Evolutionary conservation across 2,797 vertebrate genomes (phyloP).

Genomic region (Eidolon dupreanum): DNA sequence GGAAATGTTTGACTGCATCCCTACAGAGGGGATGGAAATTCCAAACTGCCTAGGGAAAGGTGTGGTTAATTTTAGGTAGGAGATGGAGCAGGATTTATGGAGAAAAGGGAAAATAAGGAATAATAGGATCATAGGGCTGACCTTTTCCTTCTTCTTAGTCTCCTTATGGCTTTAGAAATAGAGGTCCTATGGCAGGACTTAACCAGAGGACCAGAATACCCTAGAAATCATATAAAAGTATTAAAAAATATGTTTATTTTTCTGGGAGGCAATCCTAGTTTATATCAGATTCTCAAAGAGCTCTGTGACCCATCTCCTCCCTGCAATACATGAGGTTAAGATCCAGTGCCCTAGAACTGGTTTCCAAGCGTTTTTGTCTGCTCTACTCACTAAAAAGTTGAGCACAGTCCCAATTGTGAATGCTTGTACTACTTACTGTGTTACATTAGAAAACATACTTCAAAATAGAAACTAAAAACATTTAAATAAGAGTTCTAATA

Average conservation of each 20-base stretch:
- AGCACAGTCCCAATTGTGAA: background rate
- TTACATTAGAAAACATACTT: too few species aligned
- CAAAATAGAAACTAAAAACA: too few species aligned
- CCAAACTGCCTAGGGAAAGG: background rate
- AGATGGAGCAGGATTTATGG: background rate
- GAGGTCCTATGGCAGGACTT: background rate
- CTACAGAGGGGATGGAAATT: background rate
- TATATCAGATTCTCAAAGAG: background rate
- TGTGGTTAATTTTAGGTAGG: background rate
- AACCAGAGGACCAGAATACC: background rate
- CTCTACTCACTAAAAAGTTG: background rate
- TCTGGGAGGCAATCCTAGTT: background rate
- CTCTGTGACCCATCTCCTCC: background rate
- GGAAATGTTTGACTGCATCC: background rate
- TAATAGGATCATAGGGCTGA: background rate
- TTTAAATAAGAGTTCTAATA: too few species aligned
- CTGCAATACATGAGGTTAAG: background rate
- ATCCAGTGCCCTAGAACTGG: background rate
- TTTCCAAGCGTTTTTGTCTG: background rate
- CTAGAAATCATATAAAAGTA: background rate
- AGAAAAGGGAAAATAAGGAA: background rate
- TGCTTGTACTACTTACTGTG: background rate
- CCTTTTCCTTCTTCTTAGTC: background rate
- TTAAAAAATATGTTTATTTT: slow-evolving; percentile 3
- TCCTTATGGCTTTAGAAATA: background rate